Evolutionary conservation across 2,113 vertebrate species (phyloP).

Genomic region (Xiphophorus maculatus): DNA sequence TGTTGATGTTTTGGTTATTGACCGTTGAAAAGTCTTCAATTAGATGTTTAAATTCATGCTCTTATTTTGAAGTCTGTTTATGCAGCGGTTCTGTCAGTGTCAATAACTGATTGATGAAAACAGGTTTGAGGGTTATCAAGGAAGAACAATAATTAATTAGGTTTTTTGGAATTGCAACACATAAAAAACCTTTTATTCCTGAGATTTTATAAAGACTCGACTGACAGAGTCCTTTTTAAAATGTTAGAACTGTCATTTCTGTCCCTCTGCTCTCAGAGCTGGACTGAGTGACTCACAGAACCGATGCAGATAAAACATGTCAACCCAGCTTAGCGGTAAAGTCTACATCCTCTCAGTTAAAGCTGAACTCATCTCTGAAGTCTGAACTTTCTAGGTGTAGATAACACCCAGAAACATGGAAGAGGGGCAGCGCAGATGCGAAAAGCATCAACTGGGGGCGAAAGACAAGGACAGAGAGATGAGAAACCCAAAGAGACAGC

Average conservation of each 20-base stretch:
- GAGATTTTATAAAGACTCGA: too few relatives aligned
- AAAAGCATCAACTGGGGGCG: slow-evolving; percentile 8
- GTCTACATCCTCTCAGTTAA: not conserved
- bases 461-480: not conserved
- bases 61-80: too few relatives aligned
- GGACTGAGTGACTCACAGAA: too few relatives aligned
- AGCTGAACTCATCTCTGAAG: slow-evolving; percentile 24
- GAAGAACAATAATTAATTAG: not conserved
- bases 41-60: too few relatives aligned
- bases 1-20: too few relatives aligned
- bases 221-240: too few relatives aligned
- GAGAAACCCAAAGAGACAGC: not conserved
- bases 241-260: too few relatives aligned
- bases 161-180: not conserved
- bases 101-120: not conserved
- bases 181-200: not conserved
- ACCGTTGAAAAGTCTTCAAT: too few relatives aligned
- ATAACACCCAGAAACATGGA: slow-evolving; percentile 22
- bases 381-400: not conserved
- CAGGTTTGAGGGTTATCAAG: not conserved
- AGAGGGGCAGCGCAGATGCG: not conserved
- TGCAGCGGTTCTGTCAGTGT: not conserved
- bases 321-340: not conserved
- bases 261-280: too few relatives aligned
- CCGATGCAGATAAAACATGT: too few relatives aligned